Base-by-base conservation (phyloP, 2,888 invertebrate species). In the Hedychridium roseum region DNA sequence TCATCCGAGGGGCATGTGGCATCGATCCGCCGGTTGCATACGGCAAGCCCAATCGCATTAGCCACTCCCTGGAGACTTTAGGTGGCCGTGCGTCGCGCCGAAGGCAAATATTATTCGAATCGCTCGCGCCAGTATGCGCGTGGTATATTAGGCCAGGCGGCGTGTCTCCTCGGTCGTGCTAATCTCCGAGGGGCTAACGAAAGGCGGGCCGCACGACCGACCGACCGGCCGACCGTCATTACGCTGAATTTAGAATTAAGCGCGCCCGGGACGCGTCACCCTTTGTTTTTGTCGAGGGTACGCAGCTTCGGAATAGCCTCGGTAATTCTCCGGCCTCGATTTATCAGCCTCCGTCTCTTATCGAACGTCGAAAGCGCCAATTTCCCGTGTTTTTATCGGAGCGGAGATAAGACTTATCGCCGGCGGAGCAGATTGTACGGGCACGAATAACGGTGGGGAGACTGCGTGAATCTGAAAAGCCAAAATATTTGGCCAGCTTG, bases 41-140 rank as follows among this genome's bases (percentile, higher is more conserved):
- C 46, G 40, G 46, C 35, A 48, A 40, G 50, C 48, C 50, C 48
- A 66, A 65, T 66, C 50, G 50, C 57, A 60, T 66, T 60, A 59
- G 50, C 53, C 56, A 43, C 43, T 54, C 64, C 53, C 62, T 43
- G 34, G 60, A 57, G 64, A 66, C 51, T 57, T 52, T 52, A 43
- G 53, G 50, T 44, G 54, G 50, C 39, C 48, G 16, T 43, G 50
- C 46, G 49, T 55, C 58, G 53, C 39, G 60, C 54, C 59, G 51
- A 60, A 62, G 61, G 63, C 64, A 68, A 70, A 69, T 68, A 64
- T 63, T 60, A 63, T 68, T 64, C 44, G 59, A 64, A 68, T 68
- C 60, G 56, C 35, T 23, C 28, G 23, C 36, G 18, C 39, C 5
- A 47, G n/a, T 18, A 52, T 40, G 51, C 53, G 54, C 51, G 41